Percentiles rank a stretch among this genome's conserved stretches.
Evolutionary conservation across 1,140 invertebrate species (phyloP).

Genomic region (Nebria ingens): DNA sequence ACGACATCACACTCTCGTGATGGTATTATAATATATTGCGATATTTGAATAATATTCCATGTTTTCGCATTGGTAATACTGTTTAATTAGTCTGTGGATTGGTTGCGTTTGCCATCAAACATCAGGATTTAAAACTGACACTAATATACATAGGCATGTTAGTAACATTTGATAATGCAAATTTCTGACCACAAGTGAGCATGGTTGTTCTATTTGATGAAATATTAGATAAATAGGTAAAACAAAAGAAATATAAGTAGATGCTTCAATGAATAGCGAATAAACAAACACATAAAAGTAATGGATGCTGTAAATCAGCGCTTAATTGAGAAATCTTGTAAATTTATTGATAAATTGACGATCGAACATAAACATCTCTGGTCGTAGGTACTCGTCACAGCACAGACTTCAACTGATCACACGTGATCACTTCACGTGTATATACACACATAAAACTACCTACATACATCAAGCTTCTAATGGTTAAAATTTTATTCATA

Average conservation of each 20-base stretch:
- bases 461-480: too few relatives aligned
- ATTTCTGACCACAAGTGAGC: too few relatives aligned
- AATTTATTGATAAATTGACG: background rate
- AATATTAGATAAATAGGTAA: too few relatives aligned
- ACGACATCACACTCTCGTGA: background rate
- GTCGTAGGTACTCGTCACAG: too few relatives aligned
- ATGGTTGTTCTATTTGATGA: too few relatives aligned
- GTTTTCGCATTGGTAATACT: constrained; percentile 3
- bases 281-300: background rate
- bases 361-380: background rate
- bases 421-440: background rate
- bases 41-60: constrained; percentile 6
- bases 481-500: too few relatives aligned
- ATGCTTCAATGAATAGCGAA: background rate
- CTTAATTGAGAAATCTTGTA: background rate
- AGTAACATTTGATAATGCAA: too few relatives aligned
- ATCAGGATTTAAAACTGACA: too few relatives aligned
- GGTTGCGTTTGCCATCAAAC: too few relatives aligned
- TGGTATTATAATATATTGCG: background rate
- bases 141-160: too few relatives aligned
- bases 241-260: too few relatives aligned
- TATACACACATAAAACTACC: background rate
- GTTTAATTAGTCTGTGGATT: constrained; percentile 5
- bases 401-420: too few relatives aligned
- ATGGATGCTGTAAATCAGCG: background rate